Conservation (phyloP, 2,888 invertebrate species). For the Pristionchus arcanus region DNA sequence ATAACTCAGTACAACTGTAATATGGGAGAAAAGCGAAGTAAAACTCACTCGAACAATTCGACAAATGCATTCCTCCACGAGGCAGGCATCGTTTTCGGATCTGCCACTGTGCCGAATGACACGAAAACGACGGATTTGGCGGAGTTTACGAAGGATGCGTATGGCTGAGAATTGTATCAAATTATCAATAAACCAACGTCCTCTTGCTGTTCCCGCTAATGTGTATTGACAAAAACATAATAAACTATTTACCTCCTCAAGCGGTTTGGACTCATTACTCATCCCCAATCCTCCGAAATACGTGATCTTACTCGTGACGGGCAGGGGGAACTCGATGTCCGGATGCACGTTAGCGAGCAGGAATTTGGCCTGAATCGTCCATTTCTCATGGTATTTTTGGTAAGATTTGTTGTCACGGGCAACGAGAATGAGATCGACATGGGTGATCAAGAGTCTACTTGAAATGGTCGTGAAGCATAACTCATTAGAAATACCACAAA, state of each 20-base stretch:
- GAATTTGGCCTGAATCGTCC: not conserved
- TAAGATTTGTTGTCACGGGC: no score
- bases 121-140: constrained; percentile 2
- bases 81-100: constrained; percentile 25
- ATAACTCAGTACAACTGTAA: no score
- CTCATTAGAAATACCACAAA: not conserved
- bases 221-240: no score
- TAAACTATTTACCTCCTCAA: not conserved
- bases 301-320: constrained; percentile 24
- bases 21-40: no score
- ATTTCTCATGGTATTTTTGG: no score
- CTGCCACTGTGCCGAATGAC: constrained; percentile 25
- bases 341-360: constrained; percentile 33
- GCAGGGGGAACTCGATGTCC: constrained; percentile 42
- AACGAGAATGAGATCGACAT: no score
- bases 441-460: not conserved
- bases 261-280: constrained; percentile 25
- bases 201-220: no score
- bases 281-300: constrained; percentile 20
- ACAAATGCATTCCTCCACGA: constrained; percentile 3
- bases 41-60: constrained; percentile 33
- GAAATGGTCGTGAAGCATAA: not conserved
- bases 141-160: not conserved
- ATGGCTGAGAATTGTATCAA: constrained; percentile 30
- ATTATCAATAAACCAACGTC: not conserved